Conservation (phyloP, 2,113 vertebrate genomes). For the Willisornis vidua region DNA sequence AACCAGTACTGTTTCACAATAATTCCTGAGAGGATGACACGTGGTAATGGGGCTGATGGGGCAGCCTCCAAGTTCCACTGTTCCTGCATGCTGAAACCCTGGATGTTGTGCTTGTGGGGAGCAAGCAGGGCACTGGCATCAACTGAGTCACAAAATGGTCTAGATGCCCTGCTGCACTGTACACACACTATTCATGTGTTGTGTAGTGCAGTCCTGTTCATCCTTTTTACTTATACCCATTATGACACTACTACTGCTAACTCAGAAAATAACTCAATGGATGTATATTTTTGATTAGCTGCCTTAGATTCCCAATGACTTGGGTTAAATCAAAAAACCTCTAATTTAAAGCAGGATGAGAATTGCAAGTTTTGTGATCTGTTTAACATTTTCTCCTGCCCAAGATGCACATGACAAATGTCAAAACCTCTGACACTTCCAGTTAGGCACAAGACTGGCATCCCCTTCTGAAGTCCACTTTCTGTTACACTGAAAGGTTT, state of each 20-base stretch:
- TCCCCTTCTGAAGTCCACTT: not conserved
- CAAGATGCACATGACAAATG: not conserved
- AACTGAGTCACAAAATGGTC: not conserved
- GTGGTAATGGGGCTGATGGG: not conserved
- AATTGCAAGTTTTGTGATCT: not conserved
- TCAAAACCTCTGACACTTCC: not conserved
- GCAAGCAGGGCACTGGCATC: not conserved
- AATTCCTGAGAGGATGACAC: not conserved
- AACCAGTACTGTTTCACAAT: not conserved
- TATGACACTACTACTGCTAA: not conserved
- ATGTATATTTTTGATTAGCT: not conserved
- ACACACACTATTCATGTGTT: not conserved
- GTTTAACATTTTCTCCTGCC: not conserved
- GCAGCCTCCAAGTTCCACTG: not conserved
- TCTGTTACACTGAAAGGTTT: not conserved
- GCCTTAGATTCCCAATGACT: not conserved
- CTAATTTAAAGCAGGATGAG: not conserved
- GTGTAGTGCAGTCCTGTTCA: not conserved
- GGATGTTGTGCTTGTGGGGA: not conserved
- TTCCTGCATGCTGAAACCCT: fast-evolving
- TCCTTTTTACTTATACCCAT: not conserved
- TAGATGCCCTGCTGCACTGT: fast-evolving
- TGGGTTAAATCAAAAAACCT: not conserved
- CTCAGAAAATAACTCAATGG: not conserved
- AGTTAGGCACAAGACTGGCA: not conserved